phyloP scores from a whole-genome alignment of 2,113 vertebrate species.

The Neofelis nebulosa region DNA sequence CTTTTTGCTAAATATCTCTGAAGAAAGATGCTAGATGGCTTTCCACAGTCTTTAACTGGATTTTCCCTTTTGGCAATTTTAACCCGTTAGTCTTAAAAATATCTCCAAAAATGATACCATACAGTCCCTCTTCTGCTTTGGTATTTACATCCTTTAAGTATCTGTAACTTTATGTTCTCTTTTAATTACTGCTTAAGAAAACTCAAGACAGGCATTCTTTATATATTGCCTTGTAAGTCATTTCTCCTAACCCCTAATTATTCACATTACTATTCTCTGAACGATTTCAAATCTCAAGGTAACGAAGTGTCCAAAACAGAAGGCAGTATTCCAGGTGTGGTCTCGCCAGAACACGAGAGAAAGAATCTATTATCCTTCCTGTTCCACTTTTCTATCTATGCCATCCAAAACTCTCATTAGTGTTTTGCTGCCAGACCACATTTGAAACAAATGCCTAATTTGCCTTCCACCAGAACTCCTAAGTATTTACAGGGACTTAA shows the following conservation, averaged over 20 bases:
- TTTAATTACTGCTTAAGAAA: conserved; percentile 55
- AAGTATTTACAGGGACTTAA: conserved; percentile 34
- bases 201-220: conserved; percentile 26
- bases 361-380: conserved; percentile 44
- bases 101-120: conserved; percentile 47
- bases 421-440: conserved; percentile 52
- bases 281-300: conserved; percentile 33
- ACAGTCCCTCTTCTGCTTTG: conserved; percentile 47
- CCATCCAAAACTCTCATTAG: conserved; percentile 45
- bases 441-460: conserved; percentile 62
- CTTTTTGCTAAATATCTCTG: conserved; percentile 45
- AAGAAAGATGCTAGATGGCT: conserved; percentile 22
- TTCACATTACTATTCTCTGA: conserved; percentile 48
- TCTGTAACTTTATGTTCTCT: conserved; percentile 44
- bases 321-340: conserved; percentile 61
- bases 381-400: conserved; percentile 15
- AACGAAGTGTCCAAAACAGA: conserved; percentile 59
- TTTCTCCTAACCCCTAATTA: conserved; percentile 50
- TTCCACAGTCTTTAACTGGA: conserved; percentile 43
- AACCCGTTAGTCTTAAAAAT: conserved; percentile 37
- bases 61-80: conserved; percentile 51
- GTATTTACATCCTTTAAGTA: conserved; percentile 59
- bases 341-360: conserved; percentile 38
- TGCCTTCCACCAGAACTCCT: not conserved
- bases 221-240: conserved; percentile 15